Base-by-base conservation (phyloP, 2,113 vertebrate genomes). In the Passer montanus region DNA sequence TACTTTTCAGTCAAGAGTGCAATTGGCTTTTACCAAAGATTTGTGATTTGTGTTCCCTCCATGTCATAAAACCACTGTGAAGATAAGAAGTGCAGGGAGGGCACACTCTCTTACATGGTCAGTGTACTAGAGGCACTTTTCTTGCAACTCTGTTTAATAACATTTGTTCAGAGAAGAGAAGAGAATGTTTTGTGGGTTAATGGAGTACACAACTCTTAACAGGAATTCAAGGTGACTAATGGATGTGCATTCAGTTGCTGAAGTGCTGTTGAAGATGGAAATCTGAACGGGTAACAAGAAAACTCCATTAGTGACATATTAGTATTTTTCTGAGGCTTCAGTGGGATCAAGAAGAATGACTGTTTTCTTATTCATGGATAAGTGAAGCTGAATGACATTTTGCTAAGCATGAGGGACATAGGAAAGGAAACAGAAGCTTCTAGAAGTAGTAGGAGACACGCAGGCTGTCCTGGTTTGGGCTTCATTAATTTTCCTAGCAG, bases 151-250 rank as follows among this genome's bases (percentile, higher is more conserved):
- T 58, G 35, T 43, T 55, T 67, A 56, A 64, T 37, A 64, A 44
- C 37, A 63, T 75, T 81, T 86, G 28, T 86, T 89, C 59, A 27
- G 73, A 82, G 46, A 43, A 43, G 81, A 84, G 21, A 78, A 6
- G 41, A 89, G 47, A 84, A 49, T 74, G 50, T 10, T 93, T 79
- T 88, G 52, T 80, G 43, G 39, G 55, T 94, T 96, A 97, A 93
- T 80, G 93, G 87, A 90, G 56, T 90, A 53, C 31, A 64, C 30
- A 74, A 76, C 39, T 88, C 67, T 55, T 63, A 84, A 82, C 59
- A 87, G 2, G 23, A 90, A 94, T 93, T 84, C 81, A 94, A 94
- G 92, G 66, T 91, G 84, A 88, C 90, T 97, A 96, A 96, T 87
- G 79, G 89, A 93, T 78, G 47, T 59, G 66, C 68, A 84, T 77